Evolutionary conservation across 2,888 invertebrate genomes (phyloP).

Genomic region (Mayetiola destructor): DNA sequence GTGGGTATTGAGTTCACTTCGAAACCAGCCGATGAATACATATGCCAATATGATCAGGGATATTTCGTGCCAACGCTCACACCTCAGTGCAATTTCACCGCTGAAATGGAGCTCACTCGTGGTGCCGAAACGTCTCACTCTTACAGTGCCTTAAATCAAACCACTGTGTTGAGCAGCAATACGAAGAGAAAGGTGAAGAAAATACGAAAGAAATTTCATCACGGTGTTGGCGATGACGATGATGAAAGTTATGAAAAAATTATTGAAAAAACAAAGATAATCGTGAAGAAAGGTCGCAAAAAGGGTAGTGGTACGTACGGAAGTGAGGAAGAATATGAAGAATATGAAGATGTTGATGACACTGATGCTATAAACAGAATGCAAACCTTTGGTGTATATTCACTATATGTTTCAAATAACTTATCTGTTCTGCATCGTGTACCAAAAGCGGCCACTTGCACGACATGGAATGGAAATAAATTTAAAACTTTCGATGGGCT

Average conservation of each 20-base stretch:
- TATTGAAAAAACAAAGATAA: constrained; percentile 13
- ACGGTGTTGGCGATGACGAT: background rate
- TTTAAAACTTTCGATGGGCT: constrained; percentile 76
- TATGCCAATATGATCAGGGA: constrained; percentile 51
- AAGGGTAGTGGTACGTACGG: constrained; percentile 8
- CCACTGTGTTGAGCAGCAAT: background rate
- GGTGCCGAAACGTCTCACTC: constrained; percentile 20
- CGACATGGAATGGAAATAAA: constrained; percentile 67
- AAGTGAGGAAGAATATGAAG: constrained; percentile 14
- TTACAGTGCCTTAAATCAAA: background rate
- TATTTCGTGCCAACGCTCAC: constrained; percentile 50
- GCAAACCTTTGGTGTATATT: constrained; percentile 21
- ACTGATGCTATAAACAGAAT: constrained; percentile 15
- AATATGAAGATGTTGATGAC: constrained; percentile 14
- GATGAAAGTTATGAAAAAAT: constrained; percentile 14
- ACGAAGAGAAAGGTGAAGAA: constrained; percentile 6
- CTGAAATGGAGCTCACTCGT: constrained; percentile 23
- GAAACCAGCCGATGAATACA: constrained; percentile 45
- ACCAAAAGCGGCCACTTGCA: constrained; percentile 55
- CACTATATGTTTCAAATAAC: constrained; percentile 26
- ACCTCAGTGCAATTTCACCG: constrained; percentile 54
- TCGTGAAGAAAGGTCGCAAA: constrained; percentile 10
- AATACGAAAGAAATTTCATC: background rate
- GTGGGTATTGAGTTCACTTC: constrained; percentile 46
- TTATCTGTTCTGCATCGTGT: constrained; percentile 22